Evolutionary conservation across 1,140 invertebrate genomes (phyloP).

Genomic region (Drosophila sechellia): DNA sequence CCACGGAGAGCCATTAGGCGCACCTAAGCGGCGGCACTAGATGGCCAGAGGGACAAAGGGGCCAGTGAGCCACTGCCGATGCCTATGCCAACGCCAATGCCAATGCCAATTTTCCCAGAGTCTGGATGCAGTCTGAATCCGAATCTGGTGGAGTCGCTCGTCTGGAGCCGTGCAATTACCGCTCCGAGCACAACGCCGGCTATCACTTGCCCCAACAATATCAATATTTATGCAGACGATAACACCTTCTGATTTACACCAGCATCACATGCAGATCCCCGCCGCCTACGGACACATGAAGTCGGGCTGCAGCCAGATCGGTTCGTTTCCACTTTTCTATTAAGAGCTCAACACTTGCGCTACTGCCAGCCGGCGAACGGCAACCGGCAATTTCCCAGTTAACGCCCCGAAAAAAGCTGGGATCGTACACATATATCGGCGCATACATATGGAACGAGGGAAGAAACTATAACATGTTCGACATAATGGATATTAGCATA

Average conservation of each 20-base stretch:
- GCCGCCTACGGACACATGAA: constrained; percentile 44
- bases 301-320: constrained; percentile 16
- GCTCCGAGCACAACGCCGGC: constrained; percentile 79
- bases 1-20: constrained; percentile 65
- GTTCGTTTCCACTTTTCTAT: constrained; percentile 67
- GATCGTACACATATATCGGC: constrained; percentile 8
- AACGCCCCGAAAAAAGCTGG: constrained; percentile 56
- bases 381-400: constrained; percentile 78
- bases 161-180: constrained; percentile 69
- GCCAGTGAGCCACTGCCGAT: constrained; percentile 5
- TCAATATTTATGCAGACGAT: constrained; percentile 83
- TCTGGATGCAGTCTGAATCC: constrained; percentile 13
- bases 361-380: constrained; percentile 65
- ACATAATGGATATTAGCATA: constrained; percentile 83
- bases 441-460: constrained; percentile 37
- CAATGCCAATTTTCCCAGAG: constrained; percentile 74
- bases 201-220: constrained; percentile 81
- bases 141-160: constrained; percentile 22
- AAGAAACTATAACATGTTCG: constrained; percentile 80
- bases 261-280: constrained; percentile 75
- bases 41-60: constrained; percentile 14
- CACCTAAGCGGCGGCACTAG: constrained; percentile 76
- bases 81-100: constrained; percentile 35
- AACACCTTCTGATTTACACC: constrained; percentile 82
- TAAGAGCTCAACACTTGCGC: constrained; percentile 83